Conservation (phyloP, 1,140 invertebrate genomes). For the Aphidius gifuensis region DNA sequence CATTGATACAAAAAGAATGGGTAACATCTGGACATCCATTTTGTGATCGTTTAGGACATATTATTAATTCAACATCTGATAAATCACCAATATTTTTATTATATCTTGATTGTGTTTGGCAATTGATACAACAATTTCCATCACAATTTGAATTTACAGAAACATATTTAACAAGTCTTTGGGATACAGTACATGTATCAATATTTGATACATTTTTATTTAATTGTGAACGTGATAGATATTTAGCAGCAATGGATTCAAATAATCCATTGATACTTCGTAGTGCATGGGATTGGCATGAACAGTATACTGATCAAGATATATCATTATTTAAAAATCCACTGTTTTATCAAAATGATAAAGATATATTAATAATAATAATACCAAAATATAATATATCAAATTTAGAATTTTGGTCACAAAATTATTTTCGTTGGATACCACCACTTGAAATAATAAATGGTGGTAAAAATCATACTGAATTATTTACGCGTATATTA, state of each 20-base stretch:
- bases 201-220: conserved; percentile 92
- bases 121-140: conserved; percentile 84
- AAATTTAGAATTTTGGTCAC: conserved; percentile 76
- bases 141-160: conserved; percentile 88
- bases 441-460: conserved; percentile 75
- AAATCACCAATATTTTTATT: conserved; percentile 82
- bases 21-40: conserved; percentile 88
- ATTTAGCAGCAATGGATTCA: conserved; percentile 57
- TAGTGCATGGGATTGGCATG: conserved; percentile 81
- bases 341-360: conserved; percentile 56
- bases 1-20: conserved; percentile 92
- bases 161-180: conserved; percentile 85
- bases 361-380: conserved; percentile 39
- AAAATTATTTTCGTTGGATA: conserved; percentile 88
- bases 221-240: conserved; percentile 73
- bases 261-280: conserved; percentile 62
- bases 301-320: conserved; percentile 76
- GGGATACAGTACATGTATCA: conserved; percentile 83
- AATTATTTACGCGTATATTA: conserved; percentile 59
- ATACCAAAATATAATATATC: conserved; percentile 58
- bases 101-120: conserved; percentile 92
- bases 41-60: conserved; percentile 66
- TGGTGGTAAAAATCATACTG: conserved; percentile 69
- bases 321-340: conserved; percentile 77
- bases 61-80: conserved; percentile 56